Conservation (phyloP, 2,113 vertebrate genomes). For the Lepisosteus oculatus region DNA sequence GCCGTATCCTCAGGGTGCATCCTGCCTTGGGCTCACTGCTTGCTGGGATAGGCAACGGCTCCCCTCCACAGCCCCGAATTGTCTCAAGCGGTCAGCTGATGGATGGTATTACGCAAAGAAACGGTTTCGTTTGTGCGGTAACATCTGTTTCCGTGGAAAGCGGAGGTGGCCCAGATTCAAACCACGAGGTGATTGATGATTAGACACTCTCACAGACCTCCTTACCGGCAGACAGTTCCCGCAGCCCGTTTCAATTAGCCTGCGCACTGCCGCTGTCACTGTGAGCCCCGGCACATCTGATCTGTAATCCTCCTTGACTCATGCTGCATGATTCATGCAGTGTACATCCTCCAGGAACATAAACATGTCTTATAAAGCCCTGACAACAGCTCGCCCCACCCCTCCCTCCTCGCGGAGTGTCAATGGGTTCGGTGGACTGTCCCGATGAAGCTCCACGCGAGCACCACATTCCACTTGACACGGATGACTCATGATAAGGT, state of each 20-base stretch:
- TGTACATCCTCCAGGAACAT: constrained; percentile 4
- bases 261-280: constrained; percentile 9
- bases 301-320: constrained; percentile 1
- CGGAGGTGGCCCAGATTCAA: constrained; percentile 6
- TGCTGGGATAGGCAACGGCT: no score
- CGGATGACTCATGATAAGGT: constrained; percentile 27
- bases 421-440: background rate
- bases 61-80: no score
- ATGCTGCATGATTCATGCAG: background rate
- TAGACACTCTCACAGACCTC: background rate
- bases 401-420: background rate
- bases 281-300: background rate
- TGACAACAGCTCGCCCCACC: background rate
- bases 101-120: background rate
- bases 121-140: background rate
- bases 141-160: constrained; percentile 14
- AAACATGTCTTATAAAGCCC: constrained; percentile 1
- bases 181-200: constrained; percentile 11
- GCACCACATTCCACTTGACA: constrained; percentile 14
- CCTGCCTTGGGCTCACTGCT: no score
- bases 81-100: no score
- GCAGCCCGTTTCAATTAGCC: constrained; percentile 15
- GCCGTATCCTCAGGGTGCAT: no score
- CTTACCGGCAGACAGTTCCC: background rate
- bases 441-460: background rate